Conservation (phyloP, 2,888 invertebrate genomes). For the Omphaloscelis lunosa region DNA sequence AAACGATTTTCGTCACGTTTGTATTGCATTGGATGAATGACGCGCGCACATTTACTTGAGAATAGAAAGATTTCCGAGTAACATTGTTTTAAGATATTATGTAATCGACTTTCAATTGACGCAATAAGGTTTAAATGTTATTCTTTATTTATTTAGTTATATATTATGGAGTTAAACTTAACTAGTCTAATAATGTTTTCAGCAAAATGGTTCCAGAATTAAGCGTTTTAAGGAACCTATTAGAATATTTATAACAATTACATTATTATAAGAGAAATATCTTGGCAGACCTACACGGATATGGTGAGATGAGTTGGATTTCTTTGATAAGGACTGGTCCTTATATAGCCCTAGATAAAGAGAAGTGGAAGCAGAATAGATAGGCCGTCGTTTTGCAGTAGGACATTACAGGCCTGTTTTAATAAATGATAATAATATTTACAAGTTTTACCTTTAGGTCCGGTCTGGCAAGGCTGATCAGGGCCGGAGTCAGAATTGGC, state of each 20-base stretch:
- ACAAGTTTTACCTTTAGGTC: conserved; percentile 82
- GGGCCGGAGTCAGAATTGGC: conserved; percentile 59
- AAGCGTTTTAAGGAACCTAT: no score
- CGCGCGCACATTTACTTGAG: conserved; percentile 6
- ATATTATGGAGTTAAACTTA: background rate
- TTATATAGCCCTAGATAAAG: no score
- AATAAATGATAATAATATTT: no score
- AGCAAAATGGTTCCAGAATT: background rate
- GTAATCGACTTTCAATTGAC: conserved; percentile 28
- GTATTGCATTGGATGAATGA: conserved; percentile 12
- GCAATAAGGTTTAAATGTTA: conserved; percentile 6
- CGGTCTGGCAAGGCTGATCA: conserved; percentile 79
- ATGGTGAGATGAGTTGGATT: no score
- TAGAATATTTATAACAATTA: no score
- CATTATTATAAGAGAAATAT: no score
- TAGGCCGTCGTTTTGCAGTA: no score
- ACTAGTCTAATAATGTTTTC: background rate
- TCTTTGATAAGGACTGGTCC: no score
- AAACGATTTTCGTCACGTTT: conserved; percentile 21
- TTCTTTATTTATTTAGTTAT: background rate
- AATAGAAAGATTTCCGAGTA: conserved; percentile 12
- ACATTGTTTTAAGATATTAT: conserved; percentile 35
- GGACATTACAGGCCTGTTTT: no score
- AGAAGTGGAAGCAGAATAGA: no score
- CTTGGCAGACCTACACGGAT: no score